Percentiles rank a stretch among this genome's conserved stretches.
These are phyloP conservation scores for Brachyistius frenatus DNA, from an alignment of 2,113 vertebrate species.

Conservation along the genomic window DNA sequence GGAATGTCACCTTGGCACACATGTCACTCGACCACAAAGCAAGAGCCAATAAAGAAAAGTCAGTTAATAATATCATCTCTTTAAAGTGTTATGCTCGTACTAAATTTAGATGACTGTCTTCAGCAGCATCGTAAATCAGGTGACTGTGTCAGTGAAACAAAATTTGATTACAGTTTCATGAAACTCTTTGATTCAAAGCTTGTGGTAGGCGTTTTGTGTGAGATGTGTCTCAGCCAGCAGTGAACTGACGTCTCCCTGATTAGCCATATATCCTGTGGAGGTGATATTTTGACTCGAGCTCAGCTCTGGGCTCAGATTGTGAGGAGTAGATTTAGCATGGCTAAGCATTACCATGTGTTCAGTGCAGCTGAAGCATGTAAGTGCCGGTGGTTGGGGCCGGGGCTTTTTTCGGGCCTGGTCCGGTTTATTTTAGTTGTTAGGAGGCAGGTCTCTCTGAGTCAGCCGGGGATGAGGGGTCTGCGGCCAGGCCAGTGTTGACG, in stretches of 20 bases:
- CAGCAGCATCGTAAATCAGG: conserved; percentile 21
- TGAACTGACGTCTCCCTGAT: conserved; percentile 53
- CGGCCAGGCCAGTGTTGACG: conserved; percentile 75
- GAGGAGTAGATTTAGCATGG: conserved; percentile 73
- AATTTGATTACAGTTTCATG: conserved; percentile 27
- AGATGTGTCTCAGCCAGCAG: conserved; percentile 31
- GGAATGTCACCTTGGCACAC: conserved; percentile 73
- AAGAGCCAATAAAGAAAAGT: conserved; percentile 18
- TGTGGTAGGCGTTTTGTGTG: conserved; percentile 5
- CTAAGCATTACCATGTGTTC: conserved; percentile 81
- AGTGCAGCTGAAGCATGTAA: conserved; percentile 74
- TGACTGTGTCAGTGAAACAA: conserved; percentile 28
- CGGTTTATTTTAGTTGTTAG: conserved; percentile 62
- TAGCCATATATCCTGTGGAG: conserved; percentile 63
- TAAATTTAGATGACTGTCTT: conserved; percentile 25
- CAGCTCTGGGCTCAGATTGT: conserved; percentile 64
- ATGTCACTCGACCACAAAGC: conserved; percentile 36
- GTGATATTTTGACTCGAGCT: conserved; percentile 73
- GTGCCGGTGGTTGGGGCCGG: conserved; percentile 50
- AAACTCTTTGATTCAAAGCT: conserved; percentile 34
- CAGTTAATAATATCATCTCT: conserved; percentile 4
- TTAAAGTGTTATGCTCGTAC: neutral
- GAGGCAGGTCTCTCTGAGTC: conserved; percentile 74
- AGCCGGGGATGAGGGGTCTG: conserved; percentile 63
- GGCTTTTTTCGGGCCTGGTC: conserved; percentile 50